Evolutionary conservation across 2,888 invertebrate species (phyloP), one percentile per base, ranked within the genome.

Genomic region (Seladonia tumulorum): DNA sequence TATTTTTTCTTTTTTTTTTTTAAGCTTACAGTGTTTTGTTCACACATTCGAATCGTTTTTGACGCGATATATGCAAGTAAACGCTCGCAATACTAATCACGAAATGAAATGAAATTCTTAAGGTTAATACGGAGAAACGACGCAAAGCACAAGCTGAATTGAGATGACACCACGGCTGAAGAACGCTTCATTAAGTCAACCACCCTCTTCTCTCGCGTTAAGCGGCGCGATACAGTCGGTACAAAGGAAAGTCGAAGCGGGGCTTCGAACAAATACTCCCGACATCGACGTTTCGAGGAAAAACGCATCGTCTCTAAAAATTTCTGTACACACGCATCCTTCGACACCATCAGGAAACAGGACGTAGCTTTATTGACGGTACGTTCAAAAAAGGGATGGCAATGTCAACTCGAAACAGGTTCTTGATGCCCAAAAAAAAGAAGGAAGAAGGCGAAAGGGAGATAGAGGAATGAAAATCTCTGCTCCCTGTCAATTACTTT

Each of bases 171-270:
- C 29, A 35, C 60, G 77, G n/a, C 68, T 63, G 63, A 71, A 79
- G 77, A 86, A 76, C 82, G 45, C 77, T 86, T 82, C 77, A 82
- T 85, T 86, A 66, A 86, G 63, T 82, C 81, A 87, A 82, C 70
- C 49, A 76, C 63, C 53, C 70, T 85, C 86, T 60, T 77, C 85
- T 77, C 47, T 42, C 39, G 68, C 72, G 60, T 83, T 68, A 57
- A 57, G 25, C 53, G 71, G 77, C 72, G n/a, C 74, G 57, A 74
- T 57, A 66, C n/a, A 22, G 73, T 22, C 45, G 78, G 85, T 71
- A 70, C 71, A 88, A 89, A 88, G 85, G 47, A 88, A 88, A 89
- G 82, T 81, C 81, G 53, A 79, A 75, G 66, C 63, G 35, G 53
- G 73, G 49, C 75, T 49, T 76, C n/a, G 49, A 85, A 74, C 84